Evolutionary conservation across 2,113 vertebrate genomes (phyloP).

Genomic region (Australoheros scitulus): DNA sequence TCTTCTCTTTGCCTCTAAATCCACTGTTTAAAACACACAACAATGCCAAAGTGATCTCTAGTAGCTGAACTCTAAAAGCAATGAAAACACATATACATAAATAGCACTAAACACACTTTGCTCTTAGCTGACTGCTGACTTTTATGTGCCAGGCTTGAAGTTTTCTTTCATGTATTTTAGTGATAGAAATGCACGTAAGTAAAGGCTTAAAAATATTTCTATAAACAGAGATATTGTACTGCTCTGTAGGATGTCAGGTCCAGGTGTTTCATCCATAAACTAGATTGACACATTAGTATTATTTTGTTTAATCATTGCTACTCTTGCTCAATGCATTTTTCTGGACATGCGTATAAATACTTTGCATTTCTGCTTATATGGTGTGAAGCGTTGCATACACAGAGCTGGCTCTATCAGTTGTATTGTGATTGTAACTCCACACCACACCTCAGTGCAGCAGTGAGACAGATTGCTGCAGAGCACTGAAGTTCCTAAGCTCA

Average conservation of each 20-base stretch:
- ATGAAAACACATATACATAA: conserved; percentile 13
- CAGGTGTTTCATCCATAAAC: not conserved
- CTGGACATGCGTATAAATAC: not conserved
- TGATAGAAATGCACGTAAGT: not conserved
- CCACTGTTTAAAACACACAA: conserved; percentile 15
- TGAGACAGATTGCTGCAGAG: conserved; percentile 64
- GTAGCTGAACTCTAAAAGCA: not conserved
- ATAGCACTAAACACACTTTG: not conserved
- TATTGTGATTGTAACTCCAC: conserved; percentile 59
- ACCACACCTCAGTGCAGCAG: conserved; percentile 71
- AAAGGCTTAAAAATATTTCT: not conserved
- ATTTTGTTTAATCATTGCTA: not conserved
- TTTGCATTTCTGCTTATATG: not conserved
- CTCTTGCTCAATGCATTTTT: not conserved
- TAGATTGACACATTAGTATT: not conserved
- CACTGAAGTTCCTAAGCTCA: conserved; percentile 43
- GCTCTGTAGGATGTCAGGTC: not conserved
- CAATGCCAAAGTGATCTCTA: conserved; percentile 7
- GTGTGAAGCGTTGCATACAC: not conserved
- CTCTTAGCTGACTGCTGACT: conserved; percentile 2
- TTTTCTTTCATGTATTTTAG: not conserved
- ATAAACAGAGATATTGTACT: not conserved
- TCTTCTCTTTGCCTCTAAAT: not conserved
- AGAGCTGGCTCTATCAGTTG: not conserved
- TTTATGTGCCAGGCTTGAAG: not conserved